These are phyloP conservation scores for Lithobates pipiens DNA, from an alignment of 2,797 vertebrate species.

Conservation along the genomic window DNA sequence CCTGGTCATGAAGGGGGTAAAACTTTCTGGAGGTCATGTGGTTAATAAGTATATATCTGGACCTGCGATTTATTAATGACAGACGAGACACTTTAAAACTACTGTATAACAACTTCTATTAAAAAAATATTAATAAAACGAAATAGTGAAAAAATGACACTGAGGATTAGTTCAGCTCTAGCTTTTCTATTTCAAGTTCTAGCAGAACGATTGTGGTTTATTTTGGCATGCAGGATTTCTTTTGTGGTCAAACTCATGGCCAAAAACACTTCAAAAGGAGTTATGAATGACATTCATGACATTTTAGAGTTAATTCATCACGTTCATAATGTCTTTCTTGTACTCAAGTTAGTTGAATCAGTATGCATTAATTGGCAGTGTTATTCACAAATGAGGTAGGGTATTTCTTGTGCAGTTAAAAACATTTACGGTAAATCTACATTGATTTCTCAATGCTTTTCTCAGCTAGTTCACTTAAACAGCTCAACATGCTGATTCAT, in stretches of 20 bases:
- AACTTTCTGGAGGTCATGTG: too few relatives aligned
- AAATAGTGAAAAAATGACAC: background rate
- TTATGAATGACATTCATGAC: slow-evolving; percentile 6
- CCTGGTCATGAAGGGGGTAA: too few relatives aligned
- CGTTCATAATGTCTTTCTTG: background rate
- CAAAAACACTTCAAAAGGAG: background rate
- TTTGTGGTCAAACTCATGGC: slow-evolving; percentile 11
- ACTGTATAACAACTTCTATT: too few relatives aligned
- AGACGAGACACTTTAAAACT: too few relatives aligned
- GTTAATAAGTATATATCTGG: too few relatives aligned
- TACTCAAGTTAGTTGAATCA: background rate
- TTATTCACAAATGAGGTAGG: background rate
- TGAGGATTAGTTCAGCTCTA: background rate
- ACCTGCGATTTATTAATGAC: too few relatives aligned
- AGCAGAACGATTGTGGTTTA: slow-evolving; percentile 16
- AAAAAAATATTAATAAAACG: too few relatives aligned
- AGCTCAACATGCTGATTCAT: background rate
- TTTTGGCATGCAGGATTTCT: background rate
- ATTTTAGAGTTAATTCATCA: slow-evolving; percentile 11
- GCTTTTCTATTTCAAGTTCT: background rate
- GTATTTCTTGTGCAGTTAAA: background rate
- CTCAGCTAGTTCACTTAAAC: background rate
- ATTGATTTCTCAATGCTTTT: background rate
- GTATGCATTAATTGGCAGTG: background rate
- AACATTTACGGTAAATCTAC: background rate